Conservation (phyloP, 1,140 invertebrate species). For the Musca domestica region DNA sequence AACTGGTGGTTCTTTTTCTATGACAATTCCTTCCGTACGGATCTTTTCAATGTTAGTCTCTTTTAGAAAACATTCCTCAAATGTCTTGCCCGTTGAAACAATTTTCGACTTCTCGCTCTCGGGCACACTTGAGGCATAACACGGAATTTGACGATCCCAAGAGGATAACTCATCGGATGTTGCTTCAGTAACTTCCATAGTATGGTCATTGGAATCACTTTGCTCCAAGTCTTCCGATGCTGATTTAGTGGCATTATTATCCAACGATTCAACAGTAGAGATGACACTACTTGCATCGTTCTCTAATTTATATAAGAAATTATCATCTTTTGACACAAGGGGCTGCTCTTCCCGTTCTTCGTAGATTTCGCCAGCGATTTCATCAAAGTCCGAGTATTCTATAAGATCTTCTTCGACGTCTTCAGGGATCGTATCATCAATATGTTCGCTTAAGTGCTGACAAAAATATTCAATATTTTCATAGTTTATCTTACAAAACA, state of each 20-base stretch:
- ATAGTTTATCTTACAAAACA: constrained; percentile 10
- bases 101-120: neutral
- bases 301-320: no score
- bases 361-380: neutral
- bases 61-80: neutral
- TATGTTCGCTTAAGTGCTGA: constrained; percentile 24
- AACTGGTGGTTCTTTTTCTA: no score
- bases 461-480: constrained; percentile 22
- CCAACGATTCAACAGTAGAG: neutral
- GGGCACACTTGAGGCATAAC: neutral
- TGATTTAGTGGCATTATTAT: no score
- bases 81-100: no score
- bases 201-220: no score
- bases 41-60: no score
- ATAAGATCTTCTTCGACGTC: neutral
- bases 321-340: neutral
- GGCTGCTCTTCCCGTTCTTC: neutral
- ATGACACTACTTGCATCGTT: no score
- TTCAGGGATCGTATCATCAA: neutral
- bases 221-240: no score
- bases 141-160: no score
- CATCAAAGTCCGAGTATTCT: neutral
- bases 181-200: no score
- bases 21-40: no score
- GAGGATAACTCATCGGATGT: no score